Conservation (phyloP, 2,113 vertebrate genomes). For the Periophthalmus modestus region DNA sequence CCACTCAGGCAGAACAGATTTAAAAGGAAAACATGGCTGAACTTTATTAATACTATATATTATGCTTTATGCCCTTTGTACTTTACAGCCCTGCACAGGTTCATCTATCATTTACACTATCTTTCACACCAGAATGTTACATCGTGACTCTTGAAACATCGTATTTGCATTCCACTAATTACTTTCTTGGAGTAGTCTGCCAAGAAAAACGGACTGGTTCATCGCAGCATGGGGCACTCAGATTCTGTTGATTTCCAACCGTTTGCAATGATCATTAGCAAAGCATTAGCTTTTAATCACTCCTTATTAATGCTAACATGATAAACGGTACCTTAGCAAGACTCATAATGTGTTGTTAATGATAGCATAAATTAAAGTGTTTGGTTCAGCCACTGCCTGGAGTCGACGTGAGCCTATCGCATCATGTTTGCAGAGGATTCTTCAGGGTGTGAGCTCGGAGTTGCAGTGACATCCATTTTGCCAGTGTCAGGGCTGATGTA, state of each 20-base stretch:
- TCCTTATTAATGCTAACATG: conserved; percentile 50
- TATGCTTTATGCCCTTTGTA: not conserved
- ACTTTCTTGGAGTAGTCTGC: conserved; percentile 5
- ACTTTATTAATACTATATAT: not conserved
- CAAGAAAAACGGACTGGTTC: not conserved
- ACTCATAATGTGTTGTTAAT: conserved; percentile 62
- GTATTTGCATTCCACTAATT: not conserved
- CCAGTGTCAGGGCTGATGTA: conserved; percentile 75
- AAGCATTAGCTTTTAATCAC: conserved; percentile 56
- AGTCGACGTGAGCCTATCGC: not conserved
- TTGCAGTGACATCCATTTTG: conserved; percentile 68
- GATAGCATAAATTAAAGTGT: conserved; percentile 45
- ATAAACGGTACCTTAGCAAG: conserved; percentile 41
- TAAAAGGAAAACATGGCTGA: not conserved
- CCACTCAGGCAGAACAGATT: not conserved
- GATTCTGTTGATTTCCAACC: conserved; percentile 19
- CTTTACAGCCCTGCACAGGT: no score
- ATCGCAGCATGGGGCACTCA: not conserved
- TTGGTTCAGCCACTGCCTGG: not conserved
- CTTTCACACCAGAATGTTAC: not conserved
- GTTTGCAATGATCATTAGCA: conserved; percentile 46
- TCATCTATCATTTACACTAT: not conserved
- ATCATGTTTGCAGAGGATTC: conserved; percentile 24
- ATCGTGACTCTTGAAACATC: not conserved
- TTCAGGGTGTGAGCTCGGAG: conserved; percentile 21